Evolutionary conservation across 2,113 vertebrate species (phyloP).

Genomic region (Pyrgilauda ruficollis): DNA sequence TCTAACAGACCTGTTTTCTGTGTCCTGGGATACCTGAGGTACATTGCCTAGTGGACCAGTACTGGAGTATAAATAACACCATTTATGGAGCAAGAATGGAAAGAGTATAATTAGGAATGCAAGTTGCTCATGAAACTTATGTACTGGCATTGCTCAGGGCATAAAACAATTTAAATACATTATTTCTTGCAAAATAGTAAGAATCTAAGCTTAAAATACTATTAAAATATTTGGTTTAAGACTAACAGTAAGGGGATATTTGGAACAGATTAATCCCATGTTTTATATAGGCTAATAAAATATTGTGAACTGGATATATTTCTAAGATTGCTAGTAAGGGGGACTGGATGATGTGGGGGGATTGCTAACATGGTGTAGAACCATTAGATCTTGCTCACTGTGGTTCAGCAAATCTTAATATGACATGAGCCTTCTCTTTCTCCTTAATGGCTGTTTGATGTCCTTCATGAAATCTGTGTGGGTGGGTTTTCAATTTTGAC

Average conservation of each 20-base stretch:
- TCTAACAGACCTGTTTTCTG: neutral
- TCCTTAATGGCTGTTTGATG: neutral
- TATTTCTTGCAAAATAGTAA: neutral
- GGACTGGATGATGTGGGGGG: neutral
- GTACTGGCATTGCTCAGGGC: neutral
- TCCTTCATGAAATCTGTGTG: neutral
- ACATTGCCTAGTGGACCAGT: neutral
- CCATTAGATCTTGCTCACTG: neutral
- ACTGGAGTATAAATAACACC: neutral
- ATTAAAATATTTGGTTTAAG: neutral
- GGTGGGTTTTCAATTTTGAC: neutral
- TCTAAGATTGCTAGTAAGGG: neutral
- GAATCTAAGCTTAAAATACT: neutral
- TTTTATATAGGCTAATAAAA: constrained; percentile 23
- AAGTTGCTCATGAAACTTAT: neutral
- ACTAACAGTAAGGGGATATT: neutral
- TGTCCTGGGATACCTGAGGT: neutral
- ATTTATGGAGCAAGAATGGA: neutral
- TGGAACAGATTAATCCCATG: neutral
- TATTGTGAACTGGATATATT: neutral
- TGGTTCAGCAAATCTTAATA: neutral
- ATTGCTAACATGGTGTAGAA: neutral
- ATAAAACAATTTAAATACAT: neutral
- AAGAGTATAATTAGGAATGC: neutral
- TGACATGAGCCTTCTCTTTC: neutral